Evolutionary conservation across 1,140 invertebrate species (phyloP), one percentile per base, ranked within the genome.

Genomic region (Pachyrhynchus sulphureomaculatus): DNA sequence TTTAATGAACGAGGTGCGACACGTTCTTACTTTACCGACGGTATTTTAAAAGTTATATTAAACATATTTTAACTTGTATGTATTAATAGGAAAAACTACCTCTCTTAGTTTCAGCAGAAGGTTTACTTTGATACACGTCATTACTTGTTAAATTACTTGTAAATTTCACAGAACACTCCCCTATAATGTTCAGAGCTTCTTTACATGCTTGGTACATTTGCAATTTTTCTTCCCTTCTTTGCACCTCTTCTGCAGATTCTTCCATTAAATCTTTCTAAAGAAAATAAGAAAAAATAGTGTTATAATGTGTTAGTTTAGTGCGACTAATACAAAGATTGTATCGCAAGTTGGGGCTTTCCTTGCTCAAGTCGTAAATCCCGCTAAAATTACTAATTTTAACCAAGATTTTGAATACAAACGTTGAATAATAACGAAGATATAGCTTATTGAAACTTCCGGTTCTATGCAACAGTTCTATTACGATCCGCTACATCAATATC

Each of bases 121-220:
- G 26, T 45, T 45, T 47, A 2, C 4, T 15, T 8, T 15, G 23
- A 20, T 32, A 55, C 8, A 32, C 9, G 15, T 44, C 39, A 2
- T 9, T 41, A 6, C 4, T 32, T 42, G 37, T 37, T 41, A 24
- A 21, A 13, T 48, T 23, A 36, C 51, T 48, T 17, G 63, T 33
- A 65, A 55, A 58, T 9, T 29, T 36, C 4, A 58, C 33, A 9
- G 93, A 95, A 23, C 99, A 96, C 78, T 99, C 96, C 58, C 93
- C 93, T 76, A 99, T 99, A 65, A 99, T 99, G 70, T 86, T 84
- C 55, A 99, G 80, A 12, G 96, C 94, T 79, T 99, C 96, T 81
- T 99, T 99, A 77, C 96, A 99, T 13, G 96, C 95, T 75, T 99
- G 95, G 80, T 99, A 99, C 95, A 99, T 99, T 59, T 95, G 86